A percentile compares a stretch with the other conserved stretches of the same genome.
Conservation (phyloP, 2,888 invertebrate species). For the Trissolcus japonicus region DNA sequence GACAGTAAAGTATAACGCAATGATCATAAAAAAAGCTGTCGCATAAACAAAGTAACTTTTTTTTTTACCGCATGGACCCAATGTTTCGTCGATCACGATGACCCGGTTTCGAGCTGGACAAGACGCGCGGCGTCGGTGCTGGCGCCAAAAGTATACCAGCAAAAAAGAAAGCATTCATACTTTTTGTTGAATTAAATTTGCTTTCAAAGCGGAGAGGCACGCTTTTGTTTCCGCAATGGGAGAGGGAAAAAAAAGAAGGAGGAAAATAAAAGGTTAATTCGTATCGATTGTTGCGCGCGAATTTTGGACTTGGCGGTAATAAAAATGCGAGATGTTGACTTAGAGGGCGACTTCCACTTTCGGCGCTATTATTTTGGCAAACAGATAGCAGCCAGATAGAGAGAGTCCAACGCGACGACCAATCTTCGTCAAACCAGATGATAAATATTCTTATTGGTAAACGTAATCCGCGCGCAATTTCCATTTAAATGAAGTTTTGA, state of each 20-base stretch:
- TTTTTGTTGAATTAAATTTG: conserved; percentile 25
- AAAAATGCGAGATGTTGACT: conserved; percentile 22
- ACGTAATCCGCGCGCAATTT: conserved; percentile 53
- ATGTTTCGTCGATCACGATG: conserved; percentile 44
- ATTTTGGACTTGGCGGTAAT: neutral
- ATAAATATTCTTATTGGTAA: conserved; percentile 57
- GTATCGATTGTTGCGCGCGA: conserved; percentile 8
- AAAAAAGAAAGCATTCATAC: neutral
- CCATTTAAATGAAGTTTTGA: conserved; percentile 56
- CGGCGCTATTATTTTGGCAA: conserved; percentile 24
- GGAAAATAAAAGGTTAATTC: conserved; percentile 11
- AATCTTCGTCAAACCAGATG: conserved; percentile 45
- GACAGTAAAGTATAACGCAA: conserved; percentile 35
- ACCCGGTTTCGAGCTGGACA: conserved; percentile 22
- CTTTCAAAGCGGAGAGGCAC: conserved; percentile 8
- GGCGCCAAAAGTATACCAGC: neutral
- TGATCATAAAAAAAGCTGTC: conserved; percentile 35
- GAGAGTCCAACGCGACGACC: neutral
- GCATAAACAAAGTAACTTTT: conserved; percentile 40
- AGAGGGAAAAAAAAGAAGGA: neutral
- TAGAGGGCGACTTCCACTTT: conserved; percentile 1
- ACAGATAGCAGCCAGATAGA: neutral
- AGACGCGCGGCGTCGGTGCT: conserved; percentile 4
- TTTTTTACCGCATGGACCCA: conserved; percentile 22
- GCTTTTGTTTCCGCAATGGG: conserved; percentile 10